A percentile compares a stretch with the other conserved stretches of the same genome.
Evolutionary conservation across 2,113 vertebrate species (phyloP).

Genomic region (Labeo rohita): DNA sequence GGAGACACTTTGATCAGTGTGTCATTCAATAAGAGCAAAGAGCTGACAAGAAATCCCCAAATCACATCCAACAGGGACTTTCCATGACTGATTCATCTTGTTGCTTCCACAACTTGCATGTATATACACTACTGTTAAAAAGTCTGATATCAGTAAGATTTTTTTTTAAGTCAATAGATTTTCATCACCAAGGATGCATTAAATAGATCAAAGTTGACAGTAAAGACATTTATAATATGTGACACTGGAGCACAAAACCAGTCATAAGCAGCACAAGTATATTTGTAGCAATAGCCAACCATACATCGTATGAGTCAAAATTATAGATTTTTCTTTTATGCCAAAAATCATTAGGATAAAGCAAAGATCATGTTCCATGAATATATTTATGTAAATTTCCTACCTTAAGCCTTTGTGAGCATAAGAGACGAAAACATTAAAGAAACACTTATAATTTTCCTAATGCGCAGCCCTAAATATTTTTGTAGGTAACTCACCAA

Average conservation of each 20-base stretch:
- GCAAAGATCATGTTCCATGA: too few species aligned
- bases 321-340: too few species aligned
- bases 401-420: background rate
- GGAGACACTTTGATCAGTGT: background rate
- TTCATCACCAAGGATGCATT: background rate
- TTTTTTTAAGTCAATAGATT: background rate
- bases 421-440: background rate
- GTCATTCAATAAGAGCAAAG: slow-evolving; percentile 22
- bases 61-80: slow-evolving; percentile 6
- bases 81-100: background rate
- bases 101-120: background rate
- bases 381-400: too few species aligned
- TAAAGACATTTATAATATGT: background rate
- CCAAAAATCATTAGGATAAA: too few species aligned
- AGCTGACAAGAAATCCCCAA: background rate
- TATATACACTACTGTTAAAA: background rate
- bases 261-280: too few species aligned
- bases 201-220: background rate
- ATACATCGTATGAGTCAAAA: too few species aligned
- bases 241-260: too few species aligned
- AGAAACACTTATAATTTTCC: background rate
- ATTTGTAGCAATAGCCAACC: too few species aligned
- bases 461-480: background rate
- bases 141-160: background rate
- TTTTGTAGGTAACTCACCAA: slow-evolving; percentile 79